Conservation (phyloP, 2,113 vertebrate species). For the Corvus cornix region DNA sequence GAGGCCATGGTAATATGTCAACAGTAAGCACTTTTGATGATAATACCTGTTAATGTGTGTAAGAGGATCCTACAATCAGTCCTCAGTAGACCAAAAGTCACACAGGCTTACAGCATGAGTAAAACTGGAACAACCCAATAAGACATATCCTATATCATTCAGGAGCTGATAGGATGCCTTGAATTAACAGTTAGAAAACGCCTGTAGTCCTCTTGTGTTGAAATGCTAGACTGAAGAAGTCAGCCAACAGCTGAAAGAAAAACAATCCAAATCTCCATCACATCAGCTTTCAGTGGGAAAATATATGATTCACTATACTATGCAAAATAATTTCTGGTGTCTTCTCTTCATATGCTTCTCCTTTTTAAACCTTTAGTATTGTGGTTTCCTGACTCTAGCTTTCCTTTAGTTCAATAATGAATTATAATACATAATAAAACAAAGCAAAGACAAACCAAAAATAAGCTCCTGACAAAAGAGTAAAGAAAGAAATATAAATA, state of each 20-base stretch:
- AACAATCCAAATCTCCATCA: not conserved
- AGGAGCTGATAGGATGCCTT: not conserved
- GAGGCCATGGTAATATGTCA: not conserved
- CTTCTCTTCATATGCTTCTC: not conserved
- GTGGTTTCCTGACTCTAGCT: not conserved
- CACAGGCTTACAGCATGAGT: not conserved
- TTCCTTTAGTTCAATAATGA: constrained; percentile 41
- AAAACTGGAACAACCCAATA: not conserved
- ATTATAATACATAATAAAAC: constrained; percentile 32
- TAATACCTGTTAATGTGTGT: not conserved
- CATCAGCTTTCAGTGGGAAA: not conserved
- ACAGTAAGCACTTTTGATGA: not conserved
- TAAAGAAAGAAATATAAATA: not conserved
- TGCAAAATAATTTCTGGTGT: not conserved
- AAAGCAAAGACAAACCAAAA: not conserved
- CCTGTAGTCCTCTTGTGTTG: not conserved
- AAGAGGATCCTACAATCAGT: not conserved
- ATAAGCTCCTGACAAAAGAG: not conserved
- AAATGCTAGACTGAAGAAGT: not conserved
- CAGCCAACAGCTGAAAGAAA: not conserved
- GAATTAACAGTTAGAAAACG: not conserved
- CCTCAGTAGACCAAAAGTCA: not conserved
- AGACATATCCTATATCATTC: not conserved
- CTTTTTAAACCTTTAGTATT: not conserved
- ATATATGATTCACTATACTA: not conserved